Conservation (phyloP, 2,797 vertebrate genomes). For the Scarus forsteni region DNA sequence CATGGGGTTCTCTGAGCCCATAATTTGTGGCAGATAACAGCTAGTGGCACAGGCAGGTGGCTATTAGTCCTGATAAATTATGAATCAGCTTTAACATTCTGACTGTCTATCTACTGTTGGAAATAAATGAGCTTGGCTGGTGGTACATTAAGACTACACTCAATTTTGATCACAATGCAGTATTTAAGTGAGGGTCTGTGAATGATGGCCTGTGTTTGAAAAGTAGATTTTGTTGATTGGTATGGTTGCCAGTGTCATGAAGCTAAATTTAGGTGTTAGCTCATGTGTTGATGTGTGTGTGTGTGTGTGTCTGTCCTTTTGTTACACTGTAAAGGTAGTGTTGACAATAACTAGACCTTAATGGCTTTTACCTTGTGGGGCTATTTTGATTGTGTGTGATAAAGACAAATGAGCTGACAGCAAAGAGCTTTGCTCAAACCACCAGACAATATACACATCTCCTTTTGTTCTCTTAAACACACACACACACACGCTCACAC, state of each 20-base stretch:
- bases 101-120: constrained; percentile 61
- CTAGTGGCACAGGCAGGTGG: constrained; percentile 71
- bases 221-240: constrained; percentile 11
- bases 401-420: constrained; percentile 82
- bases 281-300: constrained; percentile 1
- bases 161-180: constrained; percentile 50
- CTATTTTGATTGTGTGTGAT: constrained; percentile 70
- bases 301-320: constrained; percentile 4
- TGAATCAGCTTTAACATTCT: constrained; percentile 73
- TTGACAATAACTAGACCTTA: constrained; percentile 71
- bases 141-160: constrained; percentile 40
- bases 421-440: constrained; percentile 68
- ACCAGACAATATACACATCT: constrained; percentile 67
- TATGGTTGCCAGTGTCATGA: constrained; percentile 20
- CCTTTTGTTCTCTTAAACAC: constrained; percentile 30
- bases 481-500: constrained; percentile 12
- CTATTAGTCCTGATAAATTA: constrained; percentile 81
- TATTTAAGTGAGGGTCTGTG: constrained; percentile 17
- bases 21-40: constrained; percentile 73
- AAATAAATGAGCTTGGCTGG: constrained; percentile 65
- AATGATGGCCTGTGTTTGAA: constrained; percentile 19
- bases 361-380: constrained; percentile 66
- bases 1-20: constrained; percentile 49
- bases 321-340: constrained; percentile 42
- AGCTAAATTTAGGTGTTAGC: constrained; percentile 27